A percentile compares a stretch with the other conserved stretches of the same genome.
These are phyloP conservation scores for Dendropsophus ebraccatus DNA, from an alignment of 2,113 vertebrate genomes.

Conservation along the genomic window DNA sequence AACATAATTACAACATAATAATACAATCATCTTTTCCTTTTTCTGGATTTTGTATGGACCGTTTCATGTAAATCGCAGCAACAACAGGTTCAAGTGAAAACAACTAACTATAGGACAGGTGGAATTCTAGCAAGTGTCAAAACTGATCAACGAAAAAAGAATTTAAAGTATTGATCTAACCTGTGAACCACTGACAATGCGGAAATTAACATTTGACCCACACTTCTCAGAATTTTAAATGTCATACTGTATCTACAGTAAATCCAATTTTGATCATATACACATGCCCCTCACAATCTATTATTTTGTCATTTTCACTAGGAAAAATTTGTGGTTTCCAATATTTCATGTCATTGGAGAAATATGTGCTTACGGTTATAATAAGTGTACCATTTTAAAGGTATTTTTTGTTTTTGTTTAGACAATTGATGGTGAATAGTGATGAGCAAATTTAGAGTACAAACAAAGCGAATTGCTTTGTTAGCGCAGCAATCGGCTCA, in stretches of 20 bases:
- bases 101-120: no score
- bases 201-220: not conserved
- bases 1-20: no score
- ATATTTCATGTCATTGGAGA: not conserved
- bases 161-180: not conserved
- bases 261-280: not conserved
- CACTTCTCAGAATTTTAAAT: not conserved
- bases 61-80: no score
- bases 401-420: not conserved
- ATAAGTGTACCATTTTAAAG: not conserved
- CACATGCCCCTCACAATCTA: not conserved
- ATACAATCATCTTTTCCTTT: no score
- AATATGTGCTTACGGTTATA: not conserved
- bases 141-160: not conserved
- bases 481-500: no score
- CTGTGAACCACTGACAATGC: not conserved
- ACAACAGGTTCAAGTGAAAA: no score
- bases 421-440: no score
- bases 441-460: no score
- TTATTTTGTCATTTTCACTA: not conserved
- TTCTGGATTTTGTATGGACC: no score
- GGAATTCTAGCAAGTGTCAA: not conserved
- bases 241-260: not conserved
- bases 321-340: not conserved
- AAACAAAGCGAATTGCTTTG: no score